phyloP scores from a whole-genome alignment of 2,113 vertebrate genomes.

The Centropus bengalensis region DNA sequence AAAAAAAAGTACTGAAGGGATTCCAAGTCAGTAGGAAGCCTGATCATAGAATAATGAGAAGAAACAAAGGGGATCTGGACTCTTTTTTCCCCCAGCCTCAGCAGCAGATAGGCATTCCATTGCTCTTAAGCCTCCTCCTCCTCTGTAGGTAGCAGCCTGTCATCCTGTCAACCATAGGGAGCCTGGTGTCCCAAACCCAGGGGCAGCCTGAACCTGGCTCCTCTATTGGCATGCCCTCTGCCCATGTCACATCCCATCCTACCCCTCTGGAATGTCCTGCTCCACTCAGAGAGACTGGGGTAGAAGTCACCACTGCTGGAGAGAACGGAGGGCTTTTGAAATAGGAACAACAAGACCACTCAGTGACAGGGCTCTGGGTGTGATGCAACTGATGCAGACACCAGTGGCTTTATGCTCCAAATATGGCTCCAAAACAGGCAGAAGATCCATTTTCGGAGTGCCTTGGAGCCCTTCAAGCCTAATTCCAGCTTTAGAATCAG shows the following conservation, averaged over 20 bases:
- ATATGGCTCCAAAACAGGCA: background rate
- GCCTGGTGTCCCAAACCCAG: accelerated
- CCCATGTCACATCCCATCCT: background rate
- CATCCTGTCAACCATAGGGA: background rate
- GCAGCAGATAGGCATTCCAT: background rate
- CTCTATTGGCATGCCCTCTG: background rate
- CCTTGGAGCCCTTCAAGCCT: background rate
- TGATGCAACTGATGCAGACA: background rate
- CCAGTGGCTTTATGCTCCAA: background rate
- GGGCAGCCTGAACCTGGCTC: background rate
- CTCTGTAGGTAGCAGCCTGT: background rate
- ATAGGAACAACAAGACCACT: background rate
- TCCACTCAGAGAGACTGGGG: background rate
- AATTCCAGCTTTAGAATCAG: background rate
- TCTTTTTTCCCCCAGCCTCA: accelerated
- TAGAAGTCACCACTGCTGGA: background rate
- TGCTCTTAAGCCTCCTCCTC: background rate
- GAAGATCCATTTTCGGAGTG: background rate
- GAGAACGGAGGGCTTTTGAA: background rate
- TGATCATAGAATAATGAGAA: background rate
- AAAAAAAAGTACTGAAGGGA: background rate
- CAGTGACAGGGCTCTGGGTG: background rate
- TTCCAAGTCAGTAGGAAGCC: background rate
- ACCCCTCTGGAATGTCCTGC: accelerated
- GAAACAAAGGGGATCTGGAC: background rate